A percentile compares a stretch with the other conserved stretches of the same genome.
phyloP scores from a whole-genome alignment of 30 jellyfish, hydroid and myxozoan species.

The Rhopilema esculentum region DNA sequence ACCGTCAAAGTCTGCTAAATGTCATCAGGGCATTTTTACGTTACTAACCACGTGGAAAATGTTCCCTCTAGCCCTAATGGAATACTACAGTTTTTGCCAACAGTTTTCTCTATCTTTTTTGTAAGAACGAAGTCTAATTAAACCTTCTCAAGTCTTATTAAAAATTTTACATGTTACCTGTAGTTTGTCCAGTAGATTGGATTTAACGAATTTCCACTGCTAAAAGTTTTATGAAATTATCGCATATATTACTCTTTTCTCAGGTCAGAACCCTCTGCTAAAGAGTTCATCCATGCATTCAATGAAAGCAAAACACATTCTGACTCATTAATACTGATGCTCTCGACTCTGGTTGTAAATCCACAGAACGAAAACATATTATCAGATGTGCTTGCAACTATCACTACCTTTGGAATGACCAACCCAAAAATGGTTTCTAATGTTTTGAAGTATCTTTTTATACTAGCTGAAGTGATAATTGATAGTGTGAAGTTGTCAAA shows the following conservation, averaged over 20 bases:
- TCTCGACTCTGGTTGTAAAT: slow-evolving; percentile 47
- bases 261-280: slow-evolving; percentile 38
- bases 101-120: too few species aligned
- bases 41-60: too few species aligned
- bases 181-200: too few species aligned
- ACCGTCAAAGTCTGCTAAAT: too few species aligned
- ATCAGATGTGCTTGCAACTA: not conserved
- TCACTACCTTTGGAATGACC: slow-evolving; percentile 2
- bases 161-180: too few species aligned
- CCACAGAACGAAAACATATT: slow-evolving; percentile 16
- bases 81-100: too few species aligned
- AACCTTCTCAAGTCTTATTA: too few species aligned
- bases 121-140: too few species aligned
- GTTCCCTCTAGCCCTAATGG: too few species aligned
- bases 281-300: slow-evolving; percentile 23
- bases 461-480: too few species aligned
- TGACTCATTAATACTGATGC: slow-evolving; percentile 32
- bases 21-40: too few species aligned
- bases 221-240: not conserved
- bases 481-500: too few species aligned
- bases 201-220: not conserved
- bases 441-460: not conserved
- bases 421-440: slow-evolving; percentile 19
- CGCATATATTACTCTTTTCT: not conserved
- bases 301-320: not conserved